These are phyloP conservation scores for Danio tinwini DNA, from an alignment of 2,797 vertebrate species.

Conservation along the genomic window DNA sequence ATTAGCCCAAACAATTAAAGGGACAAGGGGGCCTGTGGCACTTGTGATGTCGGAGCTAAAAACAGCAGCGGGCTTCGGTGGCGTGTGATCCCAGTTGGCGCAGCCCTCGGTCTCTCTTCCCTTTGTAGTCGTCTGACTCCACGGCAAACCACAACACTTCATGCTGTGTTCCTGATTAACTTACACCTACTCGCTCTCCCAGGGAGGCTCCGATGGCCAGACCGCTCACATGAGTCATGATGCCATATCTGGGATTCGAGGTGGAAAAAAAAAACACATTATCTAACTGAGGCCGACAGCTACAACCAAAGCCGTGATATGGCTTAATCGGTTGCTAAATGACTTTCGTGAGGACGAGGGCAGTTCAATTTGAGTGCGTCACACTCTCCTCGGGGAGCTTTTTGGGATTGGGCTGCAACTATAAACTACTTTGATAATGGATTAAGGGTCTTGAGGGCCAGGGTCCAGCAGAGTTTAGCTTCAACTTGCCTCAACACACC, in stretches of 20 bases:
- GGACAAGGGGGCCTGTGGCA: slow-evolving; percentile 71
- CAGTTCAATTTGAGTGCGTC: slow-evolving; percentile 13
- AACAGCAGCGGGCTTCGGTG: slow-evolving; percentile 68
- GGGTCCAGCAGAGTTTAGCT: too few species aligned
- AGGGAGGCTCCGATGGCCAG: slow-evolving; percentile 69
- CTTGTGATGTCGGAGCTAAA: slow-evolving; percentile 75
- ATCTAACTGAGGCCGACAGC: slow-evolving; percentile 63
- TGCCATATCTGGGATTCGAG: slow-evolving; percentile 63
- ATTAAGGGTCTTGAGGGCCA: neutral
- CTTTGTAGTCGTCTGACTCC: slow-evolving; percentile 74
- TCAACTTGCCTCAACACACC: too few species aligned
- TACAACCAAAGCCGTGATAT: slow-evolving; percentile 55
- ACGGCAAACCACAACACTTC: slow-evolving; percentile 71
- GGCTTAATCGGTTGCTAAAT: slow-evolving; percentile 62
- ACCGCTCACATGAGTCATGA: slow-evolving; percentile 69
- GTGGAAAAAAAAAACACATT: neutral
- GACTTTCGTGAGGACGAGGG: slow-evolving; percentile 38
- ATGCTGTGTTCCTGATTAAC: slow-evolving; percentile 80
- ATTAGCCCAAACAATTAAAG: slow-evolving; percentile 78
- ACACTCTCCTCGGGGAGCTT: slow-evolving; percentile 32
- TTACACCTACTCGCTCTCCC: slow-evolving; percentile 77
- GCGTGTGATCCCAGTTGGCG: slow-evolving; percentile 61
- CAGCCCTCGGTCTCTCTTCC: slow-evolving; percentile 44
- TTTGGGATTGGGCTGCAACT: slow-evolving; percentile 10
- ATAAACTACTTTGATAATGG: slow-evolving; percentile 16